Conservation (phyloP, 2,113 vertebrate species). For the Anhinga rufa region DNA sequence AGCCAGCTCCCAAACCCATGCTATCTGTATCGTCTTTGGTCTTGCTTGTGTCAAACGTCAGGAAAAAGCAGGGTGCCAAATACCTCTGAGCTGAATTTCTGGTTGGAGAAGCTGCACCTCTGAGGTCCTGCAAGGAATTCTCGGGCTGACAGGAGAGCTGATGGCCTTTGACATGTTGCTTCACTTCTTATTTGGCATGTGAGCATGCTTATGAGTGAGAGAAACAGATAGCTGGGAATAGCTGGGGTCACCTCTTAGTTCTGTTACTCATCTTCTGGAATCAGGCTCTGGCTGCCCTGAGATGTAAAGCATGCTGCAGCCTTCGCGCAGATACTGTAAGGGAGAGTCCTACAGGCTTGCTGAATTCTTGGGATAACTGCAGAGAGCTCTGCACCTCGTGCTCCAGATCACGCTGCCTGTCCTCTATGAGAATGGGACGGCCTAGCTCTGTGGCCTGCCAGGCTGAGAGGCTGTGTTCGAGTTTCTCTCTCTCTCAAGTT, state of each 20-base stretch:
- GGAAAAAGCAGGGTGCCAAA: neutral
- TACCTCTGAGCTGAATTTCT: neutral
- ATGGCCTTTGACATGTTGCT: neutral
- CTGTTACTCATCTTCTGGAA: slow-evolving; percentile 8
- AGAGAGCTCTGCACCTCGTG: slow-evolving; percentile 16
- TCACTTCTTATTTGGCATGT: neutral
- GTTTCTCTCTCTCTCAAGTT: slow-evolving; percentile 7
- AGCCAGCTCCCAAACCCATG: neutral
- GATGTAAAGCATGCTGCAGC: neutral
- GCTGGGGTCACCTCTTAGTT: neutral
- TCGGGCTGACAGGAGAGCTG: neutral
- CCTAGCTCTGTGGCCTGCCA: neutral
- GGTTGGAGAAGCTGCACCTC: neutral
- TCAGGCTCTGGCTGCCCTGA: neutral
- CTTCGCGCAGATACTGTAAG: neutral
- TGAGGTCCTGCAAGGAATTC: neutral
- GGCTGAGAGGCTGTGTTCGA: neutral
- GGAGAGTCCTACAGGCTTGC: neutral
- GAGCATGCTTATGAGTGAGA: neutral
- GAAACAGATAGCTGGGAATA: neutral
- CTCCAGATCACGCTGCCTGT: slow-evolving; percentile 23
- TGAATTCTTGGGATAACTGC: slow-evolving; percentile 23
- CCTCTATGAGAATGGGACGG: neutral
- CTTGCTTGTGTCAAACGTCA: neutral
- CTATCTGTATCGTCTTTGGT: neutral